Evolutionary conservation across 2,113 vertebrate genomes (phyloP).

Genomic region (Marcusenius ussheri): DNA sequence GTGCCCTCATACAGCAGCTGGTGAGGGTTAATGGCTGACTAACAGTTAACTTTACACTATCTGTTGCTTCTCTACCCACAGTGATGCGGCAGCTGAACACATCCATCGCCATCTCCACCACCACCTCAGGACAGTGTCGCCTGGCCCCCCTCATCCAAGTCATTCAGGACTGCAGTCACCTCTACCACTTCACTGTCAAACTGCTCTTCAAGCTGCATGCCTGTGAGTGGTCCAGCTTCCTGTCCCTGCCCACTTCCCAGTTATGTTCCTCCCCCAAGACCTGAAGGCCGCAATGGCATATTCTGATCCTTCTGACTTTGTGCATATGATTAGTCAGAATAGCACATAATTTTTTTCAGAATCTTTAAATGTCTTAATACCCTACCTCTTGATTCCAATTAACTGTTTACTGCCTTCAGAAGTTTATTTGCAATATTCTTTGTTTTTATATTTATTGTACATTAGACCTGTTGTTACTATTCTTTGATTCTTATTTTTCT

Average conservation of each 20-base stretch:
- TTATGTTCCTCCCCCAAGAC: not conserved
- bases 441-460: not conserved
- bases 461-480: not conserved
- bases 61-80: conserved; percentile 38
- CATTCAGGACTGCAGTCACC: conserved; percentile 91
- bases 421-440: not conserved
- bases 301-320: not conserved
- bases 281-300: not conserved
- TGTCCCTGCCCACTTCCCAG: not conserved
- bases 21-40: not conserved
- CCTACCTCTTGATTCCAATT: not conserved
- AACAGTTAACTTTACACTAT: not conserved
- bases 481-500: not conserved
- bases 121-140: conserved; percentile 88
- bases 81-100: conserved; percentile 92
- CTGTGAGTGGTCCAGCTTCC: conserved; percentile 67
- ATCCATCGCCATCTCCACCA: conserved; percentile 84
- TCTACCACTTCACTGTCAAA: conserved; percentile 94
- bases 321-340: not conserved
- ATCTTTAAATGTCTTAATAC: not conserved
- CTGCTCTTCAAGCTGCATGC: conserved; percentile 92
- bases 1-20: not conserved
- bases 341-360: not conserved
- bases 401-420: not conserved
- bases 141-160: conserved; percentile 93